Evolutionary conservation across 2,113 vertebrate genomes (phyloP), one percentile per base, ranked within the genome.

Genomic region (Sylvia atricapilla): DNA sequence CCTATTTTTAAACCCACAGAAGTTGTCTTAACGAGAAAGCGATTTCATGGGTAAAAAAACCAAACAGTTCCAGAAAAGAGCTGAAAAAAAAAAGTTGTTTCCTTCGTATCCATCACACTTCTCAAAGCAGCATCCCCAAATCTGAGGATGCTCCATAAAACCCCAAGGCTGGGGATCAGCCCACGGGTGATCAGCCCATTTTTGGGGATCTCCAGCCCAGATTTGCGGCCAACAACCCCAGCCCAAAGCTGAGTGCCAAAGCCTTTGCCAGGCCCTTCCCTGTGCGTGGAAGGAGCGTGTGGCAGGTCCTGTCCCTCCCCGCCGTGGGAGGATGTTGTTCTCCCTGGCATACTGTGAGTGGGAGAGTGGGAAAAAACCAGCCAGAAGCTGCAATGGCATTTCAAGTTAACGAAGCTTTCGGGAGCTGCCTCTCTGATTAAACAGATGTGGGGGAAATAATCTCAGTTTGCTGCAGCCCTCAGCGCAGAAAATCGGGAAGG

Each of bases 301-400:
- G n/a, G 93, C 80, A 27, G 73, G 59, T 50, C 69, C 69, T 55
- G 80, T 2, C 83, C 89, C 89, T 89, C 46, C 27, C 21, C 0
- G 4, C 52, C 0, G 73, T 72, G 76, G 89, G 93, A 86, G 64
- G 92, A 28, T 93, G 90, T 83, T 93, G 30, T 79, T 91, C 81
- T 78, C 79, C 33, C 70, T 64, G 81, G 6, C 94, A 85, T 89
- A 70, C 73, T 91, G 95, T 60, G 89, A 41, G 90, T 89, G 90
- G 87, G 93, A 92, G 86, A 90, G 72, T 4, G 37, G 47, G 31
- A 58, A 44, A 41, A 10, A 74, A 14, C 63, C 79, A 74, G 75
- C 87, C 87, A 69, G 2, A 67, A 96, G 55, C 92, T 63, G 74
- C 63, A 77, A 53, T 67, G 59, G 16, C 70, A 67, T 78, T 96